These are phyloP conservation scores for Apodemus sylvaticus DNA, from an alignment of 2,113 vertebrate species.

Conservation along the genomic window DNA sequence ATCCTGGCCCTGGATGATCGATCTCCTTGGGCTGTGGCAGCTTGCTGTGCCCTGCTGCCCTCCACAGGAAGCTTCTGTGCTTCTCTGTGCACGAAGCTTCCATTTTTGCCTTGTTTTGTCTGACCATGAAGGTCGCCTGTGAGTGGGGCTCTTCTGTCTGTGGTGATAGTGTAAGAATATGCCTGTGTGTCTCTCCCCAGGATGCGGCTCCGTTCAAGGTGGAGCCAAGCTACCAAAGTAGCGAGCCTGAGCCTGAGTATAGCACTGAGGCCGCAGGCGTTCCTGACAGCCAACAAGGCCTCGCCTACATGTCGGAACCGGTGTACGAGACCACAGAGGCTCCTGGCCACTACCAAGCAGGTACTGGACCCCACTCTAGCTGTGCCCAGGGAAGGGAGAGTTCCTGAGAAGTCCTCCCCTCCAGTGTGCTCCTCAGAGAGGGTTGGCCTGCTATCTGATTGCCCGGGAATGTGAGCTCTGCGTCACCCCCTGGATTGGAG, in stretches of 20 bases:
- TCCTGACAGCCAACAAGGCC: slow-evolving; percentile 80
- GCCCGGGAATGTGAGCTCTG: not conserved
- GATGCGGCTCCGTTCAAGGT: slow-evolving; percentile 79
- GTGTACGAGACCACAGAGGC: slow-evolving; percentile 88
- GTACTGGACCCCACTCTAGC: slow-evolving; percentile 46
- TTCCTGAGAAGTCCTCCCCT: not conserved
- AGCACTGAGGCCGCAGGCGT: slow-evolving; percentile 66
- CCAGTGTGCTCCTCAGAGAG: not conserved
- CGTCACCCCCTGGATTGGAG: too few relatives aligned
- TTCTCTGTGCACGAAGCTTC: not conserved
- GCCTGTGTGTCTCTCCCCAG: slow-evolving; percentile 59
- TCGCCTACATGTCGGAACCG: slow-evolving; percentile 80
- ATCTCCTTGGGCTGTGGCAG: not conserved
- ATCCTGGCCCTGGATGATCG: too few relatives aligned
- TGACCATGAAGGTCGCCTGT: too few relatives aligned
- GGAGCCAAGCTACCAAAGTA: slow-evolving; percentile 56
- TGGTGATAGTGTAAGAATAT: fast-evolving
- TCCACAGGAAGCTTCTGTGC: not conserved
- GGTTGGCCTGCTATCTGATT: not conserved
- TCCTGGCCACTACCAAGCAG: slow-evolving; percentile 84
- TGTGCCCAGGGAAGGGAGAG: not conserved
- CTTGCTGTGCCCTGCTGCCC: not conserved
- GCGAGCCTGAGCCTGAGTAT: slow-evolving; percentile 72
- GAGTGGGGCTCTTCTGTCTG: not conserved
- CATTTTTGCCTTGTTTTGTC: not conserved